Conservation (phyloP, 2,797 vertebrate species). For the Leucoraja ocellata region DNA sequence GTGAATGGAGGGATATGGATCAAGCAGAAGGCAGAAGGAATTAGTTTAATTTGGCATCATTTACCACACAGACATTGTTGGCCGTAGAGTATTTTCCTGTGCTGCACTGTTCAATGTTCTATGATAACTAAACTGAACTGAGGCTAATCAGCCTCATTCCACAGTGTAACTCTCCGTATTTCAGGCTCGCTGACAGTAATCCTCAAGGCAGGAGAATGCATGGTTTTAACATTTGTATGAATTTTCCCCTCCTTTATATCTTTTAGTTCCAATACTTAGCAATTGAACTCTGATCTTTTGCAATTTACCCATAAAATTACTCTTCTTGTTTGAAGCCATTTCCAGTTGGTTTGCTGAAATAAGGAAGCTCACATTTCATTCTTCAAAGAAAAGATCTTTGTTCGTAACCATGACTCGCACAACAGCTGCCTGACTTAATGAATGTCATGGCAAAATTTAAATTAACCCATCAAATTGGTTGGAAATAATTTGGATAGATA, state of each 20-base stretch:
- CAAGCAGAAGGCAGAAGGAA: too few relatives aligned
- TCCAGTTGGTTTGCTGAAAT: neutral
- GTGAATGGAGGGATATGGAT: too few relatives aligned
- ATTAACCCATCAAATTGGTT: neutral
- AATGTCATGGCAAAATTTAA: neutral
- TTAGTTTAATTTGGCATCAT: too few relatives aligned
- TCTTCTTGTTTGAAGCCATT: neutral
- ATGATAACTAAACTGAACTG: too few relatives aligned
- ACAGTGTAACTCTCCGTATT: too few relatives aligned
- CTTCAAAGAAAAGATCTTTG: neutral
- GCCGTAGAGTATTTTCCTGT: too few relatives aligned
- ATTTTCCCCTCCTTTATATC: neutral
- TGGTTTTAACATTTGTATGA: neutral
- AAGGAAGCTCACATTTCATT: neutral
- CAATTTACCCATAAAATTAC: neutral
- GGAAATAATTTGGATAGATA: neutral
- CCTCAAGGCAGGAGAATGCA: neutral
- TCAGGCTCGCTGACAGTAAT: neutral
- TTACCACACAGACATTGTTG: too few relatives aligned
- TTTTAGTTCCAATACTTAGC: neutral
- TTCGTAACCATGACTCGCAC: neutral
- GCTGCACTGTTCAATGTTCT: too few relatives aligned
- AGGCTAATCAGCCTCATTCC: too few relatives aligned
- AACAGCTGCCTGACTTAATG: neutral
- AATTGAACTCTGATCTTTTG: neutral